Conservation (phyloP, 2,113 vertebrate genomes). For the Willisornis vidua region DNA sequence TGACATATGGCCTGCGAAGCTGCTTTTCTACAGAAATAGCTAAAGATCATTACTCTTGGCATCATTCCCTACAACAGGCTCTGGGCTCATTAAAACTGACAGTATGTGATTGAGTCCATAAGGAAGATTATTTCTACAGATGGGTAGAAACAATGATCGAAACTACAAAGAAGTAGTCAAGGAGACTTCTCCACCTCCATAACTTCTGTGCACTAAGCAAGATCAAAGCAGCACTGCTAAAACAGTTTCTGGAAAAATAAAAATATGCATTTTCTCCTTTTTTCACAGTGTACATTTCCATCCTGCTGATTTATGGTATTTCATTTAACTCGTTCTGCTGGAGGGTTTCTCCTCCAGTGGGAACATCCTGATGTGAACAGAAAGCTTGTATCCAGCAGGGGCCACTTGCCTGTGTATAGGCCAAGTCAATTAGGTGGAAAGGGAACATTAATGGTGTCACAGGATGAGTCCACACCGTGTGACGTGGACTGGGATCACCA, state of each 20-base stretch:
- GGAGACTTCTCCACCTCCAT: conserved; percentile 51
- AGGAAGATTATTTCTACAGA: not conserved
- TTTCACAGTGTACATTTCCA: not conserved
- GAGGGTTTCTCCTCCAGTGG: not conserved
- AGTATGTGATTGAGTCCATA: not conserved
- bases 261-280: not conserved
- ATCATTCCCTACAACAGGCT: not conserved
- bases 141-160: conserved; percentile 13
- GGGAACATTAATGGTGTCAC: not conserved
- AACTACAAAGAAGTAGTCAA: conserved; percentile 47
- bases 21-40: conserved; percentile 40
- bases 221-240: not conserved
- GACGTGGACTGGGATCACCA: not conserved
- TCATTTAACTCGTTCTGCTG: not conserved
- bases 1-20: conserved; percentile 42
- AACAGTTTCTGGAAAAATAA: not conserved
- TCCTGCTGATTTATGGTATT: not conserved
- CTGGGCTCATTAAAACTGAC: conserved; percentile 16
- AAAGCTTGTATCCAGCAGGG: conserved; percentile 19
- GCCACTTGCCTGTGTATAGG: conserved; percentile 3
- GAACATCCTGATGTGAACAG: not conserved
- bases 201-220: conserved; percentile 7
- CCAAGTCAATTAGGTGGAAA: not conserved
- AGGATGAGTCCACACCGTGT: not conserved
- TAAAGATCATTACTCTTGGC: conserved; percentile 37